Conservation (phyloP, 2,113 vertebrate species). For the Datnioides undecimradiatus region DNA sequence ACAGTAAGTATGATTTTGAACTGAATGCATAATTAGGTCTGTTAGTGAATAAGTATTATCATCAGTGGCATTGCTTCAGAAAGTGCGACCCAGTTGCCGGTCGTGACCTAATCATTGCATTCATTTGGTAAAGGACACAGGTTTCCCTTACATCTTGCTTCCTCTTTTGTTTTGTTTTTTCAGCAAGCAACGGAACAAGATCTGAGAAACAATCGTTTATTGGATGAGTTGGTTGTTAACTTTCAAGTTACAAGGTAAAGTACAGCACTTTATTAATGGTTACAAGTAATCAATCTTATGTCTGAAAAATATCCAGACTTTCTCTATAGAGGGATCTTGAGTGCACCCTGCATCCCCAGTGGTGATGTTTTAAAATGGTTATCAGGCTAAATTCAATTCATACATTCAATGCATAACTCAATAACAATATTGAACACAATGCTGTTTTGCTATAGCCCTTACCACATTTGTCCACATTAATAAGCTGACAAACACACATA, state of each 20-base stretch:
- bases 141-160: neutral
- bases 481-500: neutral
- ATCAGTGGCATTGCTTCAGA: neutral
- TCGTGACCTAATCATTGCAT: neutral
- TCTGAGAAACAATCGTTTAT: slow-evolving; percentile 91
- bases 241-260: slow-evolving; percentile 90
- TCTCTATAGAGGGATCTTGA: neutral
- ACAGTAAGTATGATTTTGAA: slow-evolving; percentile 85
- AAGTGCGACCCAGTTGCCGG: neutral
- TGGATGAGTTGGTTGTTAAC: slow-evolving; percentile 92
- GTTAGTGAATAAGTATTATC: neutral
- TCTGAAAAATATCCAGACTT: neutral
- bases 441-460: neutral
- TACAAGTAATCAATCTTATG: neutral
- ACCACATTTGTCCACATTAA: neutral
- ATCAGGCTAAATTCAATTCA: neutral
- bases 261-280: neutral
- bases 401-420: neutral
- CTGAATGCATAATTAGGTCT: neutral
- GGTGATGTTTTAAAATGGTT: neutral
- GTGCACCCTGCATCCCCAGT: neutral
- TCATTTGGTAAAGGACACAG: neutral
- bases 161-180: slow-evolving; percentile 55
- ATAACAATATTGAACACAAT: neutral
- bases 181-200: slow-evolving; percentile 91